Evolutionary conservation across 2,888 invertebrate genomes (phyloP).

Genomic region (Hemaris fuciformis): DNA sequence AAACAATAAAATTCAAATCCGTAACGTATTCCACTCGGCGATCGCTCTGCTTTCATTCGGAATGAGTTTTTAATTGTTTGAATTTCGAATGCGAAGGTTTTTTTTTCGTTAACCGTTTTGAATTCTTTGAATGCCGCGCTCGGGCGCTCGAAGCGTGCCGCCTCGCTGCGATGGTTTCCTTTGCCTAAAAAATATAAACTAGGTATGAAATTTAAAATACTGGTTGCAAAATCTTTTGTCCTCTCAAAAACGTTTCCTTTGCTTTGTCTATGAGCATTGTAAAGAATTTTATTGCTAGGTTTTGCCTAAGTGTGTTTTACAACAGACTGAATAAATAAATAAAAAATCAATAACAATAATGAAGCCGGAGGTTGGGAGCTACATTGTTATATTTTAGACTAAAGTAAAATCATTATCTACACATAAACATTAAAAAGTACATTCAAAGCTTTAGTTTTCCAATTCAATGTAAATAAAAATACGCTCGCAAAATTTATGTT

Average conservation of each 20-base stretch:
- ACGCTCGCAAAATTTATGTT: no score
- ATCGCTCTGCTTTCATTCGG: slow-evolving; percentile 43
- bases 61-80: slow-evolving; percentile 67
- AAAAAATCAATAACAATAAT: no score
- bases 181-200: slow-evolving; percentile 6
- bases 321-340: no score
- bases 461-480: no score
- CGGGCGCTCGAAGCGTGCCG: slow-evolving; percentile 30
- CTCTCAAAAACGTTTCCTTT: not conserved
- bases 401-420: no score
- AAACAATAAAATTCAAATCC: slow-evolving; percentile 40
- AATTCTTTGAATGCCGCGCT: slow-evolving; percentile 47
- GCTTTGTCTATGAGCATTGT: not conserved
- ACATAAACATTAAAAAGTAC: no score
- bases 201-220: slow-evolving; percentile 2
- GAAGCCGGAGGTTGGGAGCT: no score
- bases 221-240: slow-evolving; percentile 4
- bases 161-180: slow-evolving; percentile 18
- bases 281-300: not conserved
- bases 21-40: slow-evolving; percentile 36
- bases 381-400: no score
- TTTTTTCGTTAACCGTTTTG: slow-evolving; percentile 49
- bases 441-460: no score
- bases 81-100: slow-evolving; percentile 50
- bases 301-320: not conserved